A percentile compares a stretch with the other conserved stretches of the same genome.
phyloP scores from a whole-genome alignment of 2,888 invertebrate genomes.

The Microchrysa polita region DNA sequence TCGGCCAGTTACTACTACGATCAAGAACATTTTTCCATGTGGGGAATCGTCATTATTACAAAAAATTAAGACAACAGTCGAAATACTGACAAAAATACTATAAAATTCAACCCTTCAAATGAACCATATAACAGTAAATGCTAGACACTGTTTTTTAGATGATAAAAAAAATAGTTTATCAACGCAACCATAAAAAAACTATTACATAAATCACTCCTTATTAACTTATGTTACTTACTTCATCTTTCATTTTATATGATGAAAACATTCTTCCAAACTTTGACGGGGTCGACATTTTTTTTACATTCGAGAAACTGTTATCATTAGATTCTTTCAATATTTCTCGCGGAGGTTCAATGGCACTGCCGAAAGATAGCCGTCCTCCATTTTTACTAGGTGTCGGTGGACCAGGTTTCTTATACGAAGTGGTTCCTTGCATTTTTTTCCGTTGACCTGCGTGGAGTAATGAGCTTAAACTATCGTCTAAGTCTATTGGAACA shows the following conservation, averaged over 20 bases:
- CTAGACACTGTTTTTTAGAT: too few species aligned
- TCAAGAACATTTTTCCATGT: too few species aligned
- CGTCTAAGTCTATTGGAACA: slow-evolving; percentile 56
- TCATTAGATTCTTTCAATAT: slow-evolving; percentile 68
- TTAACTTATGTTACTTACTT: slow-evolving; percentile 63
- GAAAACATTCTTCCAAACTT: slow-evolving; percentile 72
- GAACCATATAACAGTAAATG: too few species aligned
- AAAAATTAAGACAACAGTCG: too few species aligned
- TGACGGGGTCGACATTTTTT: slow-evolving; percentile 72
- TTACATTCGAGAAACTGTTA: slow-evolving; percentile 53
- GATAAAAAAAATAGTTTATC: too few species aligned
- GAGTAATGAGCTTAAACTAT: slow-evolving; percentile 64
- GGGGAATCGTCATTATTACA: too few species aligned
- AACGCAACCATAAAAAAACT: too few species aligned
- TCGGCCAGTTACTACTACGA: neutral
- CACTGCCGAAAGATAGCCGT: slow-evolving; percentile 70
- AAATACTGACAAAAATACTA: too few species aligned
- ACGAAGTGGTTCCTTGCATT: slow-evolving; percentile 74
- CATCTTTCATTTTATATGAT: slow-evolving; percentile 60
- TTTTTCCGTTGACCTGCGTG: slow-evolving; percentile 63
- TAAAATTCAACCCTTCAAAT: too few species aligned
- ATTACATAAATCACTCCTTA: too few species aligned
- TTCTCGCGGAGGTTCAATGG: slow-evolving; percentile 68
- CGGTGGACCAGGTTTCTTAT: slow-evolving; percentile 86
- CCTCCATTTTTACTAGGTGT: slow-evolving; percentile 87